These are phyloP conservation scores for Meteorus cinctellus DNA, from an alignment of 2,888 invertebrate species.

Conservation along the genomic window DNA sequence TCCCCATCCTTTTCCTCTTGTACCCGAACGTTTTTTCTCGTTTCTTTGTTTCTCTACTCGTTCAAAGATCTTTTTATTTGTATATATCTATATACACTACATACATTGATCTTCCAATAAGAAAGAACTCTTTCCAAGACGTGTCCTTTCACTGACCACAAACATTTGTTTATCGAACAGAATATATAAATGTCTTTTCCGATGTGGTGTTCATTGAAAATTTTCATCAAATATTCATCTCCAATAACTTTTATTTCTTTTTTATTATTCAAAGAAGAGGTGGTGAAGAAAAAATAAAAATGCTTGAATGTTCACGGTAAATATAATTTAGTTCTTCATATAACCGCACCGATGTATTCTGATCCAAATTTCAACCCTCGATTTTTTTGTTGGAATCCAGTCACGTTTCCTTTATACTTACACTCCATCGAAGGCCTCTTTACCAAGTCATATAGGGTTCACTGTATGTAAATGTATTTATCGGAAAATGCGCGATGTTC, in stretches of 20 bases:
- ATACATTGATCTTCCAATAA: neutral
- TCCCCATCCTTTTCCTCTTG: slow-evolving; percentile 23
- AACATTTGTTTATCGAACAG: neutral
- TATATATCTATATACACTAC: neutral
- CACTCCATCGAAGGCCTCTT: neutral
- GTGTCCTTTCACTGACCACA: neutral
- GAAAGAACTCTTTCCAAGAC: neutral
- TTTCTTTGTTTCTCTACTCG: slow-evolving; percentile 13
- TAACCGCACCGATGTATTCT: neutral
- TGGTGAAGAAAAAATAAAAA: neutral
- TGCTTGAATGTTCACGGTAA: slow-evolving; percentile 3
- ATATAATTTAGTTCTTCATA: slow-evolving; percentile 21
- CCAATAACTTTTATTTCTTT: slow-evolving; percentile 9
- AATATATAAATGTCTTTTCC: neutral
- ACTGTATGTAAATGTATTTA: slow-evolving; percentile 20
- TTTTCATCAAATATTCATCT: slow-evolving; percentile 13
- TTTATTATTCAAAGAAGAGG: neutral
- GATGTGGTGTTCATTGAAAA: neutral
- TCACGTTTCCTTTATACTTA: slow-evolving; percentile 29
- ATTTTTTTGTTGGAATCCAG: neutral
- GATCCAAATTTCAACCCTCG: neutral
- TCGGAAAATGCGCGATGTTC: neutral
- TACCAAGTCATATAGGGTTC: slow-evolving; percentile 12
- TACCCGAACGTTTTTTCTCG: neutral
- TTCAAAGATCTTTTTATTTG: slow-evolving; percentile 1